Evolutionary conservation across 2,113 vertebrate genomes (phyloP).

Genomic region (Leucoraja erinaceus): DNA sequence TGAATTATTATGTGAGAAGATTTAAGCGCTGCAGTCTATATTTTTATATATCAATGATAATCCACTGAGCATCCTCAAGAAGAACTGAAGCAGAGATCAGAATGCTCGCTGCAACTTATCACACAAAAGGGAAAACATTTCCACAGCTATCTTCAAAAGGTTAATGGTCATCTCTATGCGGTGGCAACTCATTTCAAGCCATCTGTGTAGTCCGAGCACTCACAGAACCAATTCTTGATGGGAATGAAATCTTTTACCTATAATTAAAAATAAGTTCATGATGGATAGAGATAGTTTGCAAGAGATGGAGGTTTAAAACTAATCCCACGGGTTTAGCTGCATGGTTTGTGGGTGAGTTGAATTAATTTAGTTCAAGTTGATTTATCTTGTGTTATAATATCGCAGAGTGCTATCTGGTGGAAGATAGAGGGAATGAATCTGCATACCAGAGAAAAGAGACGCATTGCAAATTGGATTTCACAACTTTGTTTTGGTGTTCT

Average conservation of each 20-base stretch:
- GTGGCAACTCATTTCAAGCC: background rate
- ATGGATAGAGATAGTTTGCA: conserved; percentile 1
- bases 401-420: conserved; percentile 31
- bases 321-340: background rate
- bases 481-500: no score
- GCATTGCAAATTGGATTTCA: no score
- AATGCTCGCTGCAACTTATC: background rate
- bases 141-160: background rate
- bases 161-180: background rate
- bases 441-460: background rate
- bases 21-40: background rate
- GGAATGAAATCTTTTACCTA: conserved; percentile 24
- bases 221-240: background rate
- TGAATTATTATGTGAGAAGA: conserved; percentile 20
- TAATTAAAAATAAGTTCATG: conserved; percentile 26
- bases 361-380: conserved; percentile 27
- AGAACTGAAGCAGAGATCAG: background rate
- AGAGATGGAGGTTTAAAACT: conserved; percentile 29
- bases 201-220: background rate
- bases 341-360: conserved; percentile 21
- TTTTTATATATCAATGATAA: background rate
- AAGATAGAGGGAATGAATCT: background rate
- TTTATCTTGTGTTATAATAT: conserved; percentile 16
- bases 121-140: background rate
- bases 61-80: background rate